Evolutionary conservation across 2,888 invertebrate species (phyloP).

Genomic region (Axea sp.): DNA sequence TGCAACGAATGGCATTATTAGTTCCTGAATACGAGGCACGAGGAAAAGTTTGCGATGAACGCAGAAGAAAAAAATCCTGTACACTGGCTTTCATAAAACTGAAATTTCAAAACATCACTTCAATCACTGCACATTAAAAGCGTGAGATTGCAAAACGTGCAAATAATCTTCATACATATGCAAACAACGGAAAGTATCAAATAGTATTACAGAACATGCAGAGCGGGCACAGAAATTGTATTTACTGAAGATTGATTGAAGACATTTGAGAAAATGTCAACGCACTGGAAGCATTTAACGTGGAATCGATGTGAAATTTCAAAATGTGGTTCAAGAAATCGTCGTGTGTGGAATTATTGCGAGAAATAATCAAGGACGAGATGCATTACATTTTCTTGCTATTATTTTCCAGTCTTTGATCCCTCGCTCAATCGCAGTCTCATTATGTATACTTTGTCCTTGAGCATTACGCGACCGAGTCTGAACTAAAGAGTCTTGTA

Average conservation of each 20-base stretch:
- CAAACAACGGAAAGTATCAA: conserved; percentile 7
- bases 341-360: background rate
- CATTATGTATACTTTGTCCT: conserved; percentile 31
- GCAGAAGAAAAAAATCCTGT: background rate
- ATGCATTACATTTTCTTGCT: conserved; percentile 29
- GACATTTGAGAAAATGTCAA: conserved; percentile 8
- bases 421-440: conserved; percentile 21
- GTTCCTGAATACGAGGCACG: no score
- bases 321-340: background rate
- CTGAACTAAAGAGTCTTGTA: conserved; percentile 24
- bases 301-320: background rate
- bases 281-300: background rate
- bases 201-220: background rate
- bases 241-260: conserved; percentile 19
- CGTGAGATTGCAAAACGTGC: conserved; percentile 14
- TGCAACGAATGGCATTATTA: no score
- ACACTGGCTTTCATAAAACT: background rate
- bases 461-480: conserved; percentile 22
- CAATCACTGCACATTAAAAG: background rate
- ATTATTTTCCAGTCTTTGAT: conserved; percentile 41
- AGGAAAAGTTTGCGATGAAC: background rate
- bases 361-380: conserved; percentile 19
- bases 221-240: conserved; percentile 1
- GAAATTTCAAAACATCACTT: conserved; percentile 8
- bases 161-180: conserved; percentile 10